These are phyloP conservation scores for Sisyra nigra DNA, from an alignment of 2,888 invertebrate species.

Conservation along the genomic window DNA sequence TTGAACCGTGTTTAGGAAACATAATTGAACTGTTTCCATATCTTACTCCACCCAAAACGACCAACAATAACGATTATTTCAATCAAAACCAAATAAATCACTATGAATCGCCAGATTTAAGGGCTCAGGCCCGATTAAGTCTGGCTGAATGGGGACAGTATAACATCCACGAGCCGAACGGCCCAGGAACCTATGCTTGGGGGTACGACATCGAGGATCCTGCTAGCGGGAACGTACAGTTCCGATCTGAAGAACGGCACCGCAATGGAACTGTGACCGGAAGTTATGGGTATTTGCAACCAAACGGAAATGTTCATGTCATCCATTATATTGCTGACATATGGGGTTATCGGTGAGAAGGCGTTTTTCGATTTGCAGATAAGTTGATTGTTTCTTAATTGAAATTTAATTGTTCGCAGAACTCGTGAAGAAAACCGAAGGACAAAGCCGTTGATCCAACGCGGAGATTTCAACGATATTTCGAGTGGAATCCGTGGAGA, in stretches of 20 bases:
- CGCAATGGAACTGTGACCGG: constrained; percentile 56
- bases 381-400: background rate
- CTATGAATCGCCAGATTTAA: too few relatives aligned
- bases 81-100: too few relatives aligned
- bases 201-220: constrained; percentile 55
- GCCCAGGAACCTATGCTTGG: constrained; percentile 51
- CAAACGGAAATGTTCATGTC: constrained; percentile 40
- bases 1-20: too few relatives aligned
- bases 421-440: background rate
- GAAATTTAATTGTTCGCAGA: background rate
- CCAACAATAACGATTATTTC: too few relatives aligned
- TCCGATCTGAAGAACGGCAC: constrained; percentile 49
- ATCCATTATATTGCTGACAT: constrained; percentile 49
- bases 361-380: background rate
- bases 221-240: constrained; percentile 47
- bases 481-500: too few relatives aligned
- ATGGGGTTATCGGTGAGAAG: constrained; percentile 44
- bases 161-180: constrained; percentile 26
- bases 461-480: too few relatives aligned
- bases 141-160: constrained; percentile 26
- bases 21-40: too few relatives aligned
- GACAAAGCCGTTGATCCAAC: constrained; percentile 9
- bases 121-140: constrained; percentile 13
- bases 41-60: too few relatives aligned
- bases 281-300: constrained; percentile 51